phyloP scores from a whole-genome alignment of 2,797 vertebrate species.

The Pangasius sanitwongsei region DNA sequence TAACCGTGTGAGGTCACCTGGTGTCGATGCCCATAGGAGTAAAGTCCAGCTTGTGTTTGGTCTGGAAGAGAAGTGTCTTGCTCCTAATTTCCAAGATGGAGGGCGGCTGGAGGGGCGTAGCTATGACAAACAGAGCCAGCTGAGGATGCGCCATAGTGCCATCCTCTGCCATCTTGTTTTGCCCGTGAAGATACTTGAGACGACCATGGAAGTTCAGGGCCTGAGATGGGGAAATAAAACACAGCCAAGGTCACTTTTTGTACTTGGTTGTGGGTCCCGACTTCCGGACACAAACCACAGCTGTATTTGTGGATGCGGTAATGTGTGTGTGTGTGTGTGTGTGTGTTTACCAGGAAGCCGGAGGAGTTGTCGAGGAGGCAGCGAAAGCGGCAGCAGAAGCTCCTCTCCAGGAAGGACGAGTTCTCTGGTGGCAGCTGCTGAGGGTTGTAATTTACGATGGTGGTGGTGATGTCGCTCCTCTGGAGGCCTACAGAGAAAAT shows the following conservation, averaged over 20 bases:
- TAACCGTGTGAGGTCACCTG: conserved; percentile 61
- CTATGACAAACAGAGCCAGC: conserved; percentile 78
- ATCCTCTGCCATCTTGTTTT: conserved; percentile 65
- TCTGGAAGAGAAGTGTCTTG: conserved; percentile 80
- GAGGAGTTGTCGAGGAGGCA: conserved; percentile 87
- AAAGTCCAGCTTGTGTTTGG: conserved; percentile 87
- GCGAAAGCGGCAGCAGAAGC: conserved; percentile 83
- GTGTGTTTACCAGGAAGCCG: conserved; percentile 80
- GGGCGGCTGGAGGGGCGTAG: conserved; percentile 75
- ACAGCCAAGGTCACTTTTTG: not conserved
- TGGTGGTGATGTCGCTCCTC: conserved; percentile 66
- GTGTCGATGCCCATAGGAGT: conserved; percentile 77
- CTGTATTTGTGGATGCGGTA: not conserved
- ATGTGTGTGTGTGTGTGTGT: not conserved
- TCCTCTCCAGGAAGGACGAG: conserved; percentile 76
- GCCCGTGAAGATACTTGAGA: conserved; percentile 78
- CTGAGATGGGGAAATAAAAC: conserved; percentile 58
- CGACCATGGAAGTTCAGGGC: conserved; percentile 78
- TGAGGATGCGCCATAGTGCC: conserved; percentile 66
- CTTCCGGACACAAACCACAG: not conserved
- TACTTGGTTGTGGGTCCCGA: not conserved
- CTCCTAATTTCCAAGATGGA: conserved; percentile 81
- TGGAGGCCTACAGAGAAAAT: conserved; percentile 48
- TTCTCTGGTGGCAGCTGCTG: conserved; percentile 66
- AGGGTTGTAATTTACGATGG: conserved; percentile 65